Base-by-base conservation (phyloP, 2,888 invertebrate species). In the Buathra laborator region DNA sequence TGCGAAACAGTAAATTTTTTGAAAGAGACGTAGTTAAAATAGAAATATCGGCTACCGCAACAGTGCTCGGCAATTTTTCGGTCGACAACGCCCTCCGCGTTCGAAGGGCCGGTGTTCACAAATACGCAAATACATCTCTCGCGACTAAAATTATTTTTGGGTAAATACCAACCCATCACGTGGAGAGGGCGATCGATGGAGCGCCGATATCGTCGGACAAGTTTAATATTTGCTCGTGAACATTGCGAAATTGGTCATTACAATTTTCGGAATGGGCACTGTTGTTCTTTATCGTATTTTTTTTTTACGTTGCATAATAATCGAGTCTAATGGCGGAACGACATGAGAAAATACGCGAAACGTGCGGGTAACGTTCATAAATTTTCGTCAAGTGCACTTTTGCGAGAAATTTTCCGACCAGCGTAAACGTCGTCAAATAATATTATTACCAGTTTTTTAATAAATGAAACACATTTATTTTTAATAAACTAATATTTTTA, bases 221-320 rank as follows among this genome's bases (percentile, higher is more conserved):
- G 64, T 64, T 64, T n/a, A 71, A 79, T 71, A 79, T 71, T 71
- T 53, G 10, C 12, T 46, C 72, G 44, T 19, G 44, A 66, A 72
- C 44, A 79, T 71, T 16, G 44, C 16, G 32, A 29, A 64, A 56
- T 72, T 56, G 66, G 7, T 56, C 19, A 66, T 80, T 46, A 56
- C 51, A 29, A 64, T 64, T 64, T 43, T 64, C 56, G 43, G 10
- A 7, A 62, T 62, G 32, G 37, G 37, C 37, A 37, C 37, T 37
- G 6, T 48, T 70, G 48, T 78, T 43, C 37, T 1, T 7, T 2
- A 53, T 44, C 59, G 5, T 56, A 19, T 46, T 32, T 51, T 78
- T 62, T 29, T 53, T 32, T 46, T 78, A 3, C 10, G 19, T 70
- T 24, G 19, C 14, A 19, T 1, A 37, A 70, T 51, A 70, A 78